Evolutionary conservation across 2,797 vertebrate species (phyloP).

Genomic region (Kryptopterus vitreolus): DNA sequence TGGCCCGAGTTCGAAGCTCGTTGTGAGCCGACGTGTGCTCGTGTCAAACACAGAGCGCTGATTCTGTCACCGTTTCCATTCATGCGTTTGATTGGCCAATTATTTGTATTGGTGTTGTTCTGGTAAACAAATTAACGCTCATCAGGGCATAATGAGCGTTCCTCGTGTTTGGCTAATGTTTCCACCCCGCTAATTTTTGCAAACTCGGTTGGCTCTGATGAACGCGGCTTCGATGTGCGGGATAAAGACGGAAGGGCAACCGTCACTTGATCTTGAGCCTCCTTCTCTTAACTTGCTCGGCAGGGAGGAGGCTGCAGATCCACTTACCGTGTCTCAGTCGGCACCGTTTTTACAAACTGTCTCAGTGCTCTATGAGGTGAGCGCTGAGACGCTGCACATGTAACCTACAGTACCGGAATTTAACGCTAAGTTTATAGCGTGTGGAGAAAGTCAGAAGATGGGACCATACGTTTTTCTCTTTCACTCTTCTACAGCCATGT

Average conservation of each 20-base stretch:
- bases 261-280: not conserved
- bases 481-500: constrained; percentile 27
- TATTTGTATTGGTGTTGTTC: constrained; percentile 48
- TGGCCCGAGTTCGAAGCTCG: not conserved
- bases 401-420: constrained; percentile 16
- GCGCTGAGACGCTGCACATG: constrained; percentile 24
- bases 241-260: constrained; percentile 30
- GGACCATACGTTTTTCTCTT: constrained; percentile 20
- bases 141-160: constrained; percentile 43
- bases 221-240: constrained; percentile 25
- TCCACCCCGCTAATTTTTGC: constrained; percentile 40
- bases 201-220: constrained; percentile 28
- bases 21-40: not conserved
- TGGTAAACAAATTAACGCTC: constrained; percentile 51
- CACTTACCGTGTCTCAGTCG: constrained; percentile 31
- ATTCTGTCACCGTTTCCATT: constrained; percentile 43
- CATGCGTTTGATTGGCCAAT: constrained; percentile 50
- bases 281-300: not conserved
- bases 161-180: constrained; percentile 37
- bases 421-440: constrained; percentile 32
- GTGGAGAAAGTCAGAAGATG: constrained; percentile 21
- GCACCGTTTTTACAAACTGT: constrained; percentile 11
- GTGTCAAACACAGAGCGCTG: constrained; percentile 16
- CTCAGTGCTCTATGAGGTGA: constrained; percentile 30
- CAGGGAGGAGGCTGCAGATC: not conserved